A percentile compares a stretch with the other conserved stretches of the same genome.
These are phyloP conservation scores for Smutsia temminckii DNA, from an alignment of 2,797 vertebrate genomes.

Conservation along the genomic window DNA sequence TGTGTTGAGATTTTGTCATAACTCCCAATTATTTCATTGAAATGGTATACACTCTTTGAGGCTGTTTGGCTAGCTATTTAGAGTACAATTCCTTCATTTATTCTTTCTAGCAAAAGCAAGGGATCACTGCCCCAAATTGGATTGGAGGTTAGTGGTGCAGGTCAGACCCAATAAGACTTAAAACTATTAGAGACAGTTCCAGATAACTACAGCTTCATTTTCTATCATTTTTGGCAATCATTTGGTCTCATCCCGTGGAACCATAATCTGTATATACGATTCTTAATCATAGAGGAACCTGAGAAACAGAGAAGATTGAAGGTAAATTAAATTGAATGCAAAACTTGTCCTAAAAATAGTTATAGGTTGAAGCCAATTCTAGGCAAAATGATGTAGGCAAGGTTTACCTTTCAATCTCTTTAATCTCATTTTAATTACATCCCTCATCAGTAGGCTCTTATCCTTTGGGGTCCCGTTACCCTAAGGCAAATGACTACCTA, in stretches of 20 bases:
- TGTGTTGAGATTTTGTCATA: not conserved
- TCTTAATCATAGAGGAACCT: constrained; percentile 24
- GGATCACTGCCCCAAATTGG: not conserved
- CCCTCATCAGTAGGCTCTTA: not conserved
- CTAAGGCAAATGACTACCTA: not conserved
- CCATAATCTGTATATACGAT: not conserved
- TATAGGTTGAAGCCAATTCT: not conserved
- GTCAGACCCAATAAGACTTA: not conserved
- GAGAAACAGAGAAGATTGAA: constrained; percentile 20
- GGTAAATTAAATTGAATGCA: constrained; percentile 32
- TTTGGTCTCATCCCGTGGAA: constrained; percentile 2
- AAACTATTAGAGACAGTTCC: not conserved
- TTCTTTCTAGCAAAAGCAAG: not conserved
- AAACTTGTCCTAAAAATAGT: not conserved
- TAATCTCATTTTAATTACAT: not conserved
- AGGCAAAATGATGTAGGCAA: not conserved
- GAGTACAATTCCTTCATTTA: not conserved
- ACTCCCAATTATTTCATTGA: not conserved
- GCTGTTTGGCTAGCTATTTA: not conserved
- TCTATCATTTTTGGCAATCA: not conserved
- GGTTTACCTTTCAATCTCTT: not conserved
- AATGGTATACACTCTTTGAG: not conserved
- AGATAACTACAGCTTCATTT: not conserved
- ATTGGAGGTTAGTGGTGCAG: not conserved
- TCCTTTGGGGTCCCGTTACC: not conserved